A percentile compares a stretch with the other conserved stretches of the same genome.
These are phyloP conservation scores for Philereme vetulata DNA, from an alignment of 2,888 invertebrate genomes.

Conservation along the genomic window DNA sequence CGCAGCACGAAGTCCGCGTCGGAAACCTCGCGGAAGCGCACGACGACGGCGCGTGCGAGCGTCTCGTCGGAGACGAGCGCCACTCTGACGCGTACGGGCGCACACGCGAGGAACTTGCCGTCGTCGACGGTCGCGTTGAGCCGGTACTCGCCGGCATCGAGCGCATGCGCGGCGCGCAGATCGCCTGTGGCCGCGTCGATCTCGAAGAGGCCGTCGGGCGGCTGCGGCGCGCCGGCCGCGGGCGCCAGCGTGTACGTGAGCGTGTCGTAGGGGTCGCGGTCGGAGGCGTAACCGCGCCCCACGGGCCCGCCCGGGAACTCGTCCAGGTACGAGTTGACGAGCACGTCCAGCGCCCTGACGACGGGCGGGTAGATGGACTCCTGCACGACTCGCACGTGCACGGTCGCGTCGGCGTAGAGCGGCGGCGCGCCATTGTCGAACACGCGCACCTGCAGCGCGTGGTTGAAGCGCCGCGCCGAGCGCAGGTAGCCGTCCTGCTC, in stretches of 20 bases:
- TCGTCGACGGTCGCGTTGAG: slow-evolving; percentile 97
- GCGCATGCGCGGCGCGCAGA: slow-evolving; percentile 90
- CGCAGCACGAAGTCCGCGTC: slow-evolving; percentile 93
- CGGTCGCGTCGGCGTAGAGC: slow-evolving; percentile 92
- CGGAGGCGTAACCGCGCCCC: slow-evolving; percentile 93
- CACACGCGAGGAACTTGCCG: slow-evolving; percentile 92
- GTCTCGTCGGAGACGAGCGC: slow-evolving; percentile 92
- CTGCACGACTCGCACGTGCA: slow-evolving; percentile 89
- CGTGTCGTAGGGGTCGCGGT: slow-evolving; percentile 96
- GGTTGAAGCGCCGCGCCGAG: slow-evolving; percentile 93
- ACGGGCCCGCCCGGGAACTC: slow-evolving; percentile 95
- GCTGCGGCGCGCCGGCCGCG: slow-evolving; percentile 84
- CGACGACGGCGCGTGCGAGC: slow-evolving; percentile 92
- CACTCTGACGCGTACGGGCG: slow-evolving; percentile 90
- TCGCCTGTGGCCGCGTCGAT: slow-evolving; percentile 92
- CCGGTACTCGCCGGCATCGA: slow-evolving; percentile 93
- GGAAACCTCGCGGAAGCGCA: slow-evolving; percentile 92
- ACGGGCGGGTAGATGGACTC: slow-evolving; percentile 97
- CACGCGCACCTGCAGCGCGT: slow-evolving; percentile 92
- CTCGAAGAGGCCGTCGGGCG: slow-evolving; percentile 89
- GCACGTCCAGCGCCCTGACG: slow-evolving; percentile 93
- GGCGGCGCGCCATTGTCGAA: slow-evolving; percentile 97
- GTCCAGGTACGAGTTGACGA: slow-evolving; percentile 94
- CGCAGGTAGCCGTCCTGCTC: slow-evolving; percentile 93
- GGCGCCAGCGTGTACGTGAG: slow-evolving; percentile 89